Percentiles rank a stretch among this genome's conserved stretches.
These are phyloP conservation scores for Phragmatobia fuliginosa DNA, from an alignment of 2,888 invertebrate genomes.

Conservation along the genomic window DNA sequence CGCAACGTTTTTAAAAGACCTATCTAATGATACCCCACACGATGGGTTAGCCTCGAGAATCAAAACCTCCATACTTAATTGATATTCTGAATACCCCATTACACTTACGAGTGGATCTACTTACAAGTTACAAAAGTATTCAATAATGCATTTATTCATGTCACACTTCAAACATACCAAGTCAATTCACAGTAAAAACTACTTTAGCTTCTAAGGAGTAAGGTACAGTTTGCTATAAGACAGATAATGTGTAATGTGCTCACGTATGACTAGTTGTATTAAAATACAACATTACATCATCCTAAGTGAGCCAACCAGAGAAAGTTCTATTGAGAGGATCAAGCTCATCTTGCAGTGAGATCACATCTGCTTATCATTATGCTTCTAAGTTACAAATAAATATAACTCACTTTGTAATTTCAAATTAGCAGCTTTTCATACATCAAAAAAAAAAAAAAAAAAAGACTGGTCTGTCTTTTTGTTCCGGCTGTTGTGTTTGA, in stretches of 20 bases:
- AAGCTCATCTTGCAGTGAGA: constrained; percentile 15
- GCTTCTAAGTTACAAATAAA: constrained; percentile 43
- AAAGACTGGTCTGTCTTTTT: too few relatives aligned
- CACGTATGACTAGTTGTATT: constrained; percentile 27
- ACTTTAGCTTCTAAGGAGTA: background rate
- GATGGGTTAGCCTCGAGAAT: too few relatives aligned
- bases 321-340: constrained; percentile 59
- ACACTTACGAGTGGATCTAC: background rate
- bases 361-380: constrained; percentile 39
- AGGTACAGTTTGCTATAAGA: background rate
- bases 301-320: constrained; percentile 53
- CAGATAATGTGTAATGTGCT: constrained; percentile 3
- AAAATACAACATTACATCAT: constrained; percentile 59
- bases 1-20: too few relatives aligned
- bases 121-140: background rate
- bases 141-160: background rate
- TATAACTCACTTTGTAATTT: too few relatives aligned
- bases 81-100: too few relatives aligned
- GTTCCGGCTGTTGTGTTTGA: too few relatives aligned
- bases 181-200: background rate
- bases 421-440: too few relatives aligned
- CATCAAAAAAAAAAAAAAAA: too few relatives aligned
- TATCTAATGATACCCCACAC: too few relatives aligned
- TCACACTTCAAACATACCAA: background rate
- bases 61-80: too few relatives aligned